These are phyloP conservation scores for Charadrius vociferus DNA, from an alignment of 2,113 vertebrate genomes.

Conservation along the genomic window DNA sequence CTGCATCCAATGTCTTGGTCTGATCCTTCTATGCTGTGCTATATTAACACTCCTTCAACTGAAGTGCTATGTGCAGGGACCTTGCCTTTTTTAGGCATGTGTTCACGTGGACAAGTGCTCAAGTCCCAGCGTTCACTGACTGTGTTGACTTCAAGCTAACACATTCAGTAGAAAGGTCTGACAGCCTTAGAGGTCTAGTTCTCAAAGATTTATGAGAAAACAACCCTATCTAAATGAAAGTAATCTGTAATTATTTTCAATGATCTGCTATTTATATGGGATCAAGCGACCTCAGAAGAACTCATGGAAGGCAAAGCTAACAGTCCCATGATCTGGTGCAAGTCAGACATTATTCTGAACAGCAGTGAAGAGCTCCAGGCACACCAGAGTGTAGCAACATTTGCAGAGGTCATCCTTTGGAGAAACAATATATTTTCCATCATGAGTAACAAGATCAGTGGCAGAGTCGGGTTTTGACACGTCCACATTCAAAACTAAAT, in stretches of 20 bases:
- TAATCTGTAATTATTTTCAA: neutral
- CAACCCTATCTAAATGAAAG: neutral
- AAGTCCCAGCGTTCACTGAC: neutral
- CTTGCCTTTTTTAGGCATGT: neutral
- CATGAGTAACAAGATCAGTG: neutral
- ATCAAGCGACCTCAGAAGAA: neutral
- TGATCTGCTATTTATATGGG: neutral
- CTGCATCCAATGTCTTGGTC: too few species aligned
- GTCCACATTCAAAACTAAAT: neutral
- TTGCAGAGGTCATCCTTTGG: neutral
- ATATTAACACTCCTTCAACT: neutral
- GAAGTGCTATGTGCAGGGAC: neutral
- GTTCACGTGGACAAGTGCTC: neutral
- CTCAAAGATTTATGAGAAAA: neutral
- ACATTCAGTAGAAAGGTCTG: neutral
- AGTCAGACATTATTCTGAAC: neutral
- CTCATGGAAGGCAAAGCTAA: neutral
- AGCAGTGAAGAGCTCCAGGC: neutral
- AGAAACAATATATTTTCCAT: neutral
- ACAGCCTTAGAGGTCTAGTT: neutral
- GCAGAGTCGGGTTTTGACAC: neutral
- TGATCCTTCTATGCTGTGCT: neutral
- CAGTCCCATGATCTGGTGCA: neutral
- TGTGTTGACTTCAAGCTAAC: neutral
- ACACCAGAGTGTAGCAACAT: neutral